Base-by-base conservation (phyloP, 1,140 invertebrate species). In the Diabrotica undecimpunctata region DNA sequence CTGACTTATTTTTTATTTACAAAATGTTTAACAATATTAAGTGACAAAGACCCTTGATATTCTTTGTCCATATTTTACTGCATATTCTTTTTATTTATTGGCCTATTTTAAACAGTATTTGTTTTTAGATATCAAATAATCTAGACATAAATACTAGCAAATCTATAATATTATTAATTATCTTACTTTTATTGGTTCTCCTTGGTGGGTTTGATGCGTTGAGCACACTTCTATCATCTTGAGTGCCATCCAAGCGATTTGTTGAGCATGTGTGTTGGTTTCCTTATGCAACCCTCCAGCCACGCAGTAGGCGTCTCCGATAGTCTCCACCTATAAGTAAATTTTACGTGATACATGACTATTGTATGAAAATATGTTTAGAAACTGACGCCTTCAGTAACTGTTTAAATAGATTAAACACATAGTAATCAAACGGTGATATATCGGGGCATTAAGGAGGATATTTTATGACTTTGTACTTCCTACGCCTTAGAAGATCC, bases 261-360 rank as follows among this genome's bases (percentile, higher is more conserved):
- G 94, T 64, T 94, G 92, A 7, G 95, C 94, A 79, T 97, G 95
- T 54, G 90, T 94, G 12, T 82, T 81, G 46, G 89, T 92, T 68
- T 86, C 85, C 70, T 89, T 87, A 76, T 97, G 94, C 7, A 97
- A 80, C 3, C 95, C 95, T 66, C 93, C 93, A 0, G 94, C 94
- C 5, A 96, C 94, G 78, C 95, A 96, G 78, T 97, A 98, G 0
- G 95, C 95, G 81, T 97, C 95, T 0, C 95, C 95, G 71, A 92
- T 92, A 46, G 95, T 98, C 81, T 98, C 96, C 62, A 97, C 94
- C 93, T 95, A 73, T 35, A 68, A 67, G 25, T 25, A 25, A 1
- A 25, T 25, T 46, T 46, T 46, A 46, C 6, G 3, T 46, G 41
- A 46, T 46, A 6, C 8, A 10, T 46, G 39, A 46, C 39, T n/a